Evolutionary conservation across 1,140 invertebrate species (phyloP).

Genomic region (Melanaphis sacchari): DNA sequence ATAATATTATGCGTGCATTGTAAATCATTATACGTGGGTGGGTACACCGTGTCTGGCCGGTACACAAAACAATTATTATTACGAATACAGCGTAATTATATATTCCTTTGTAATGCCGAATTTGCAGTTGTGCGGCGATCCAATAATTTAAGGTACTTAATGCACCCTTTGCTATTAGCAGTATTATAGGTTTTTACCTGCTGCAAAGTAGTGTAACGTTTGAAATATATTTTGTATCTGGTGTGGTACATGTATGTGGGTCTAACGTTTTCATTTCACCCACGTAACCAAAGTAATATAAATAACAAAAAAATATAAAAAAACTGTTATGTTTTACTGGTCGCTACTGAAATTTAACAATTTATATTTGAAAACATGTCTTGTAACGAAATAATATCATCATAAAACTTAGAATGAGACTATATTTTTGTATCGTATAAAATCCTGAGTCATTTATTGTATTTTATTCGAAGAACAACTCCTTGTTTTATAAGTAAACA

Average conservation of each 20-base stretch:
- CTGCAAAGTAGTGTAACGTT: not conserved
- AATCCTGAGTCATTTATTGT: not conserved
- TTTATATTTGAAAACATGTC: not conserved
- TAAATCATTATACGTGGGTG: not conserved
- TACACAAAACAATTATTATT: conserved; percentile 16
- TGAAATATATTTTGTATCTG: not conserved
- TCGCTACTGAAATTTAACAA: not conserved
- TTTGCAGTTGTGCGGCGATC: not conserved
- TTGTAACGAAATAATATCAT: not conserved
- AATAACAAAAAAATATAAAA: not conserved
- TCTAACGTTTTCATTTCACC: not conserved
- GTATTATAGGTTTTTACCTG: not conserved
- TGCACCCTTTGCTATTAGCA: not conserved
- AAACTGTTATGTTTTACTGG: not conserved
- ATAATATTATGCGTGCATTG: not conserved
- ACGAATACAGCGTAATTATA: not conserved
- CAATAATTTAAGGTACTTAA: conserved; percentile 7
- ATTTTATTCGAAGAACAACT: not conserved
- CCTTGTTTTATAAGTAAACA: not conserved
- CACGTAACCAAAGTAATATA: not conserved
- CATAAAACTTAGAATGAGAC: not conserved
- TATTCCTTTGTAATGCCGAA: conserved; percentile 2
- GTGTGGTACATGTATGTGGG: not conserved
- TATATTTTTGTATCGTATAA: not conserved
- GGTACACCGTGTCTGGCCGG: not conserved